phyloP scores from a whole-genome alignment of 2,888 invertebrate genomes.

The Lordiphosa fenestrarum region DNA sequence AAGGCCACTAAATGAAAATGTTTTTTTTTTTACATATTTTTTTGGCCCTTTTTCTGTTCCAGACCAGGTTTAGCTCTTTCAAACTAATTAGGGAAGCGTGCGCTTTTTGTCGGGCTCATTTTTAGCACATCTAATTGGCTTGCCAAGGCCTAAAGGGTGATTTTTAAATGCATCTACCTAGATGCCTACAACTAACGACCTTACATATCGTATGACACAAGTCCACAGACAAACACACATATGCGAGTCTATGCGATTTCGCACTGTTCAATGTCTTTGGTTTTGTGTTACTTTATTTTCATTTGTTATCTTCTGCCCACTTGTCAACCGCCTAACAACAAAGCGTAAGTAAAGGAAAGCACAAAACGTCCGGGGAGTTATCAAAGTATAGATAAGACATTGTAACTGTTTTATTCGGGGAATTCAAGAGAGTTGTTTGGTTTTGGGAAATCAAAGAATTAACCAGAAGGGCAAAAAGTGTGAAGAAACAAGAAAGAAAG shows the following conservation, averaged over 20 bases:
- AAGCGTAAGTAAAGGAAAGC: slow-evolving; percentile 9
- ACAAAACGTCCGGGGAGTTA: slow-evolving; percentile 3
- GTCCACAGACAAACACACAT: too few relatives aligned
- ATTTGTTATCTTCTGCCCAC: slow-evolving; percentile 43
- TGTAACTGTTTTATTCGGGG: not conserved
- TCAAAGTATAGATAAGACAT: not conserved
- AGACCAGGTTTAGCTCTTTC: not conserved
- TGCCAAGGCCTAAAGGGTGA: slow-evolving; percentile 24
- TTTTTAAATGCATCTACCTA: slow-evolving; percentile 22
- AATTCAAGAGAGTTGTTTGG: too few relatives aligned
- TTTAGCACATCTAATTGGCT: slow-evolving; percentile 52
- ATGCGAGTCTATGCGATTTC: slow-evolving; percentile 53
- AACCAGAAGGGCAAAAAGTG: too few relatives aligned
- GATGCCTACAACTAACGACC: slow-evolving; percentile 29
- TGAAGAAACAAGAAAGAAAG: too few relatives aligned
- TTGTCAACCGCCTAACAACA: slow-evolving; percentile 34
- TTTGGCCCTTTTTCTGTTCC: slow-evolving; percentile 3
- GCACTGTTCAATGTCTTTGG: slow-evolving; percentile 54
- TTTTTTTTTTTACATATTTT: slow-evolving; percentile 30
- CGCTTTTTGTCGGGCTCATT: slow-evolving; percentile 35
- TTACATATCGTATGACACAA: slow-evolving; percentile 41
- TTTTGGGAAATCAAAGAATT: too few relatives aligned
- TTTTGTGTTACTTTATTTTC: slow-evolving; percentile 35
- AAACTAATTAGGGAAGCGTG: slow-evolving; percentile 42
- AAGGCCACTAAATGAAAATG: slow-evolving; percentile 46